phyloP scores from a whole-genome alignment of 2,888 invertebrate species.

The Heliothis peltigera region DNA sequence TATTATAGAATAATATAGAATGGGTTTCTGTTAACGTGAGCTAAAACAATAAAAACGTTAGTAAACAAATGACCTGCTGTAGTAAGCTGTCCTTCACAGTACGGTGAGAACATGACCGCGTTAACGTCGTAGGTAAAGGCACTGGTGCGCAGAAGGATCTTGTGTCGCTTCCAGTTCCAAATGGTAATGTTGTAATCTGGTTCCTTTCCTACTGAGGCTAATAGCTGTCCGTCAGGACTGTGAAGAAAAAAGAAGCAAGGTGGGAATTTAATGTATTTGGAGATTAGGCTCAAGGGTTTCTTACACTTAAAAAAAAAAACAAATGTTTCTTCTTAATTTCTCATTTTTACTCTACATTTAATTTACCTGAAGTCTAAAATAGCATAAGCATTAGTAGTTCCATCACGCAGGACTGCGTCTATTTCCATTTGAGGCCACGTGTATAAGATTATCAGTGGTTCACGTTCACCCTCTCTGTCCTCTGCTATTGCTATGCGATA shows the following conservation, averaged over 20 bases:
- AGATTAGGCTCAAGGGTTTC: no score
- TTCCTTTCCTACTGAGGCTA: conserved; percentile 95
- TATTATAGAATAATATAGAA: background rate
- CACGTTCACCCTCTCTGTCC: conserved; percentile 82
- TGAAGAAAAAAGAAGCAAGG: conserved; percentile 50
- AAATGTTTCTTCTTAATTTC: no score
- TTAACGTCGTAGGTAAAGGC: conserved; percentile 95
- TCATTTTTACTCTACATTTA: no score
- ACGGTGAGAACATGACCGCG: conserved; percentile 94
- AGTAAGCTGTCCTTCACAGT: conserved; percentile 94
- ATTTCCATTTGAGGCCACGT: conserved; percentile 95
- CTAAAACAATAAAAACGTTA: no score
- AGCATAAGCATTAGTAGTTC: conserved; percentile 93
- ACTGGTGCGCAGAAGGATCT: conserved; percentile 94
- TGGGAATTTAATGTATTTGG: no score
- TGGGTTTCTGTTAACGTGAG: background rate
- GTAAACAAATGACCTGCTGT: conserved; percentile 91
- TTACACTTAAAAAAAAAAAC: no score
- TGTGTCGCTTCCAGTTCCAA: conserved; percentile 95
- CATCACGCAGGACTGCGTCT: conserved; percentile 93
- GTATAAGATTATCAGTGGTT: conserved; percentile 95
- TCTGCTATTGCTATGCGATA: conserved; percentile 96
- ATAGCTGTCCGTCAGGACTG: conserved; percentile 94
- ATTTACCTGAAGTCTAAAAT: conserved; percentile 93
- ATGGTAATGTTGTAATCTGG: conserved; percentile 97